phyloP scores from a whole-genome alignment of 1,140 invertebrate species.

The Micrasema minimum region DNA sequence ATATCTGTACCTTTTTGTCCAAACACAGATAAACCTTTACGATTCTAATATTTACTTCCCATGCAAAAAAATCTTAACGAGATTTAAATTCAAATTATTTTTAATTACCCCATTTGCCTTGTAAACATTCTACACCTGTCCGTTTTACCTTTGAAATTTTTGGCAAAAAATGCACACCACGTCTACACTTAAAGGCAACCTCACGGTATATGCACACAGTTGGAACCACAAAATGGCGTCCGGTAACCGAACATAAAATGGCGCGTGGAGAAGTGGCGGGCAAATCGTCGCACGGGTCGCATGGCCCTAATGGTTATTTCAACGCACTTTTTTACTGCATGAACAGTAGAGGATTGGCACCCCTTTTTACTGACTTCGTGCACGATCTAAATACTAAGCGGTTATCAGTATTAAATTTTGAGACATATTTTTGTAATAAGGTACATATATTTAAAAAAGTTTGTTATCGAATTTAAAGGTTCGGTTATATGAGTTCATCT shows the following conservation, averaged over 20 bases:
- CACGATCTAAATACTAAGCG: too few species aligned
- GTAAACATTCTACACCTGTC: conserved; percentile 5
- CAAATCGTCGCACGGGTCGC: not conserved
- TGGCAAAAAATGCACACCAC: conserved; percentile 33
- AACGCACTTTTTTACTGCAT: conserved; percentile 11
- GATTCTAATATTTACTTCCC: not conserved
- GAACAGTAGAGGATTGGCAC: not conserved
- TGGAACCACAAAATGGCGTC: conserved; percentile 25
- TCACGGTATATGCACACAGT: conserved; percentile 25
- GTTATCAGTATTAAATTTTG: too few species aligned
- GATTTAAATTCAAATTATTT: conserved; percentile 23
- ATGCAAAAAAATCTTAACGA: not conserved
- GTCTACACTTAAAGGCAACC: conserved; percentile 6
- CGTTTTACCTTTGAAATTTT: conserved; percentile 22
- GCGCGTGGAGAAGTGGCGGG: not conserved
- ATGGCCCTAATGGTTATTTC: not conserved
- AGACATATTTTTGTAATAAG: too few species aligned
- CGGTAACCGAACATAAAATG: not conserved
- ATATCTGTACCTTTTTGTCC: conserved; percentile 2
- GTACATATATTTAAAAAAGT: too few species aligned
- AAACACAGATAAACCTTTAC: conserved; percentile 20
- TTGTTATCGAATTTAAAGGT: too few species aligned
- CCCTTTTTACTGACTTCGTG: too few species aligned
- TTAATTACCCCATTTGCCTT: too few species aligned
- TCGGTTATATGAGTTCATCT: too few species aligned